A percentile compares a stretch with the other conserved stretches of the same genome.
These are phyloP conservation scores for Tapirus indicus DNA, from an alignment of 2,797 vertebrate genomes.

Conservation along the genomic window DNA sequence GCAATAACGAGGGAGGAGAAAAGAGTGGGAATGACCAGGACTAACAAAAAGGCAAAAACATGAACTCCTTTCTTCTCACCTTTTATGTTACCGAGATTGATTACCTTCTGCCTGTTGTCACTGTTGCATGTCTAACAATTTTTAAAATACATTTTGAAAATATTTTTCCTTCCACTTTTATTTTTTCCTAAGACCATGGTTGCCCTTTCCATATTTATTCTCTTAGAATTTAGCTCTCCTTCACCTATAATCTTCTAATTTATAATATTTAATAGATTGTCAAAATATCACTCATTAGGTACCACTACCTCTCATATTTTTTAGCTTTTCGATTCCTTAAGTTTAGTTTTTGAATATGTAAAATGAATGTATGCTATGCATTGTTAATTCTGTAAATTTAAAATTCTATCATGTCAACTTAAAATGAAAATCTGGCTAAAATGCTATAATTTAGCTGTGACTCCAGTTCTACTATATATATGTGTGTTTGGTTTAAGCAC, in stretches of 20 bases:
- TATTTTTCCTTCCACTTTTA: background rate
- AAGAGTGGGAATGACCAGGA: background rate
- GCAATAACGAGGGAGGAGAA: background rate
- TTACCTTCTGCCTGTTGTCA: background rate
- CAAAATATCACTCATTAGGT: background rate
- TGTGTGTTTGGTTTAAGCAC: conserved; percentile 5
- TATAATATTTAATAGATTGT: conserved; percentile 52
- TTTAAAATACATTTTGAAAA: conserved; percentile 13
- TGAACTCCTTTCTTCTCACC: background rate
- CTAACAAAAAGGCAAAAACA: background rate
- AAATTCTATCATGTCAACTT: conserved; percentile 30
- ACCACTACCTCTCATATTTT: conserved; percentile 57
- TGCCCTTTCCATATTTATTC: conserved; percentile 18
- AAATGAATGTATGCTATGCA: conserved; percentile 57
- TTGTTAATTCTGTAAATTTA: conserved; percentile 55
- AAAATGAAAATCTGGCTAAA: conserved; percentile 59
- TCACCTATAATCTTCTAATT: background rate
- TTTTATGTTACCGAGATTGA: background rate
- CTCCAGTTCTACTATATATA: background rate
- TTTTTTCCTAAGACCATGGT: background rate
- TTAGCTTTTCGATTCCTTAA: conserved; percentile 48
- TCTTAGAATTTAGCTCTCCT: conserved; percentile 44
- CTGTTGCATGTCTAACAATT: background rate
- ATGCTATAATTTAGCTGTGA: background rate
- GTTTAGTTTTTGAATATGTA: conserved; percentile 39